A percentile compares a stretch with the other conserved stretches of the same genome.
These are phyloP conservation scores for Sciurus niger DNA, from an alignment of 2,113 vertebrate species.

Conservation along the genomic window DNA sequence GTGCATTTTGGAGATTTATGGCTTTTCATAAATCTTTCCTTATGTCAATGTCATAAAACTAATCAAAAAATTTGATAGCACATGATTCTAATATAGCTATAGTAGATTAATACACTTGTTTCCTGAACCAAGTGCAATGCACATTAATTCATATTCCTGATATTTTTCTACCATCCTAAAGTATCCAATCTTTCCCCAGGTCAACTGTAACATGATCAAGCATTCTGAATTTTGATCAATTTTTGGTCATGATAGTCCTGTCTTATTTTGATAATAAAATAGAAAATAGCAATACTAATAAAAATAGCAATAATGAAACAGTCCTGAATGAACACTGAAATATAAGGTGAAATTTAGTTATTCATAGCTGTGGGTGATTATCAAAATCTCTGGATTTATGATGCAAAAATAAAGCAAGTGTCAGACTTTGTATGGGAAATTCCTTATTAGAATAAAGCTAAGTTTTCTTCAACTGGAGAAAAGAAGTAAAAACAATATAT, in stretches of 20 bases:
- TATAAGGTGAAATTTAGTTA: neutral
- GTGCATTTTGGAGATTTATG: neutral
- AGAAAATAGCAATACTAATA: neutral
- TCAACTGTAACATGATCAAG: neutral
- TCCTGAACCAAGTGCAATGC: neutral
- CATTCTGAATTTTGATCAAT: neutral
- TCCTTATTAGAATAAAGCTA: neutral
- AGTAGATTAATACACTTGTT: neutral
- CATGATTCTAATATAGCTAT: neutral
- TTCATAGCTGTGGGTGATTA: neutral
- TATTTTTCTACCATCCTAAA: neutral
- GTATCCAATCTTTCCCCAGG: neutral
- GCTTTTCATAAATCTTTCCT: neutral
- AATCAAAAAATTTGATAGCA: neutral
- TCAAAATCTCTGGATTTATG: neutral
- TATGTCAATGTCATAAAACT: neutral
- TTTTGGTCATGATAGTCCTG: neutral
- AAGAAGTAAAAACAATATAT: neutral
- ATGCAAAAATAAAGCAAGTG: neutral
- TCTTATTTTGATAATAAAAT: neutral
- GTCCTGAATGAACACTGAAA: constrained; percentile 26
- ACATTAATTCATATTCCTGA: neutral
- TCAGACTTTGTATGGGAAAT: neutral
- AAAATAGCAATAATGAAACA: neutral
- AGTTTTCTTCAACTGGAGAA: constrained; percentile 21